A percentile compares a stretch with the other conserved stretches of the same genome.
Evolutionary conservation across 2,888 invertebrate genomes (phyloP).

Genomic region (Tricholauxania praeusta): DNA sequence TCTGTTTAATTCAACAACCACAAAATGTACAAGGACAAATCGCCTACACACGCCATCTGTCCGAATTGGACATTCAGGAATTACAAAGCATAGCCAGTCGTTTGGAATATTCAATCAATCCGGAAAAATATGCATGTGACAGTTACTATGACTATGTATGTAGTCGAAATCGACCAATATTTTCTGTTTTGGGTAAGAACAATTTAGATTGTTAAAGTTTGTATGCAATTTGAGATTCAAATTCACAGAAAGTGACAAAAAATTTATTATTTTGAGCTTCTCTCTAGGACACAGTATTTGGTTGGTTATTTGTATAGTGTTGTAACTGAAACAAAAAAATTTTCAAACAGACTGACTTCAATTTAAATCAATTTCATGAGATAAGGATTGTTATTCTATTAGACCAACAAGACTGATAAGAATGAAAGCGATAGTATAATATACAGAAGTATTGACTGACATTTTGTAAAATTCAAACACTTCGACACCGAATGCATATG

Average conservation of each 20-base stretch:
- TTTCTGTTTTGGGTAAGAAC: constrained; percentile 59
- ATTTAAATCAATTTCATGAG: too few species aligned
- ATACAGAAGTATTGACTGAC: too few species aligned
- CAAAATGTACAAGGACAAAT: constrained; percentile 50
- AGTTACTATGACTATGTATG: constrained; percentile 63
- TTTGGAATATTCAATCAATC: constrained; percentile 58
- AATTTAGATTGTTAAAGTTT: neutral
- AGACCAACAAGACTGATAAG: too few species aligned
- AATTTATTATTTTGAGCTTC: neutral
- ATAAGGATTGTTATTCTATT: too few species aligned
- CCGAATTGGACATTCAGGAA: constrained; percentile 59
- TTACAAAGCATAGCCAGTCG: constrained; percentile 55
- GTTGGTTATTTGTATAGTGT: too few species aligned
- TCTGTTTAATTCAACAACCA: too few species aligned
- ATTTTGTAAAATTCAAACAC: too few species aligned
- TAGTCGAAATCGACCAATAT: constrained; percentile 60
- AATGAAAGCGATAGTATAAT: too few species aligned
- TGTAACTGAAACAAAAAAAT: too few species aligned
- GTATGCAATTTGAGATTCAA: neutral
- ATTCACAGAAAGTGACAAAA: neutral
- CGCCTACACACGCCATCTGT: constrained; percentile 55
- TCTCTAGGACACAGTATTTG: too few species aligned
- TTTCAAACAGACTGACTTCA: too few species aligned
- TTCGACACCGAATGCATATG: too few species aligned
- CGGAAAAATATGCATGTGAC: constrained; percentile 60